Evolutionary conservation across 2,797 vertebrate species (phyloP), one percentile per base, ranked within the genome.

Genomic region (Pygocentrus nattereri): DNA sequence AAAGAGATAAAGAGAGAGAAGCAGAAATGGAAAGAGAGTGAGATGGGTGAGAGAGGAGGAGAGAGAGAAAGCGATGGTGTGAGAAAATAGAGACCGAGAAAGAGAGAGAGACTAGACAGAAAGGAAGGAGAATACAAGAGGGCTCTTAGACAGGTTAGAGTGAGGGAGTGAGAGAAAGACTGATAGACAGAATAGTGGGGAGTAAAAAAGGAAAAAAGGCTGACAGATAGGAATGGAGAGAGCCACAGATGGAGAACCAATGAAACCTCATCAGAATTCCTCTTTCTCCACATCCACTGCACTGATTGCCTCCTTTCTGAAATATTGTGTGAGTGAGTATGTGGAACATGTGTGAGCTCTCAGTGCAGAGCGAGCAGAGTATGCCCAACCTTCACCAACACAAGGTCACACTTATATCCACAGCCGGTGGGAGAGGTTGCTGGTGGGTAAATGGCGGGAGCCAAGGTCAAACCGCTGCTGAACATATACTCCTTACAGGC

Each of bases 401-500:
- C 87, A 88, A 90, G 89, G 91, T 90, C 88, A 84, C 77, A 83
- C 75, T 88, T 86, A 85, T 52, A 77, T 82, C 85, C 87, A 85
- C 92, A 94, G 91, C 91, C 93, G 90, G 90, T 85, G 87, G 87
- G 90, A 86, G 82, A 86, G 70, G 92, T 92, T 89, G 90, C 89
- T 88, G 82, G 44, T 87, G 90, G 93, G 92, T 93, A 92, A 94
- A 93, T 90, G 90, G 88, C 83, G 91, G 86, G 84, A 92, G 89
- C 90, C 92, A 93, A 94, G 91, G 93, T 93, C 90, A 93, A 90
- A 88, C 85, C 84, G 79, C 64, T 83, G 86, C 83, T 93, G 88
- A 93, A 92, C 92, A 50, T 30, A 90, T 91, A 85, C 89, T 34
- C 64, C 85, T 84, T 88, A 87, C 84, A 90, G 87, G 88, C 86